Base-by-base conservation (phyloP, 2,888 invertebrate genomes). In the Anaspis maculata region DNA sequence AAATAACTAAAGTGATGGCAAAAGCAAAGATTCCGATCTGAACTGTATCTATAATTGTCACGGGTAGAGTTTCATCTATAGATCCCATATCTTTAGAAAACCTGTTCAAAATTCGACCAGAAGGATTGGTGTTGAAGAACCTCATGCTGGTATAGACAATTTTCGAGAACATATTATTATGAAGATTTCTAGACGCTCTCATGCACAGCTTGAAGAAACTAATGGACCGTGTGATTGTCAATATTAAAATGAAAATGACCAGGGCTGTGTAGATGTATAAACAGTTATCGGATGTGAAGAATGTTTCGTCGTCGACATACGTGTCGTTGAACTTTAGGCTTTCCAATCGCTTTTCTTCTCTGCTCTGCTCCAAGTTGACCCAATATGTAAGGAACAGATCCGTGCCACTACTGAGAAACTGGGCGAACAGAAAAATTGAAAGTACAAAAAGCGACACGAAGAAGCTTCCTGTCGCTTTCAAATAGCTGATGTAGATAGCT, bases 71-170 rank as follows among this genome's bases (percentile, higher is more conserved):
- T 49, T 74, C 74, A 50, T 75, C 75, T 13, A 74, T 66, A 0
- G 71, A 61, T 1, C 73, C 80, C 57, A 80, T 73, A 56, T 83
- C 83, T 55, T 82, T 83, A 2, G 82, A 76, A 58, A 83, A 83
- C 29, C 83, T 65, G 60, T 83, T 83, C 24, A 83, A 62, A 40
- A 83, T 74, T 24, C 73, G 64, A 2, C 75, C 75, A 2, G 73
- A 70, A 1, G 79, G 74, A 56, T 83, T 83, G 0, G 67, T 71
- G 49, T 81, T 79, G 59, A 83, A 84, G 57, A 84, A 84, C 33
- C 67, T 61, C 67, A 82, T 76, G 0, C 77, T 75, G 1, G 78
- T 73, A 21, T 73, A 64, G 7, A 80, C 72, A 3, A 84, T 69
- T 36, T 73, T 69, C n/a, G 45, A 37, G 36, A 66, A 64, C 64